phyloP scores from a whole-genome alignment of 2,888 invertebrate species.

The Nasonovia ribisnigri region DNA sequence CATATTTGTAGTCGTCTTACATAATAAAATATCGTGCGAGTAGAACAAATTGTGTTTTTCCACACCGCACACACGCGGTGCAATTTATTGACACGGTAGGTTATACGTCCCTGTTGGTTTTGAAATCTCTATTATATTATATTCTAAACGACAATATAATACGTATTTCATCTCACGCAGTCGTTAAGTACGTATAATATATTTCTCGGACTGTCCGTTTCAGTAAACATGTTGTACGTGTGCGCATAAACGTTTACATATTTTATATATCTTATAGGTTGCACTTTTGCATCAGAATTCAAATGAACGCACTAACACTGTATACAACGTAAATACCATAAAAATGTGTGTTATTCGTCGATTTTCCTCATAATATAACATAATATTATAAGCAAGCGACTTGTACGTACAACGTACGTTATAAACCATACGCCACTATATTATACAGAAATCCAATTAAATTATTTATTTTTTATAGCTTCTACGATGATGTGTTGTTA shows the following conservation, averaged over 20 bases:
- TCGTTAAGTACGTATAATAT: background rate
- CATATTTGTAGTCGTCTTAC: background rate
- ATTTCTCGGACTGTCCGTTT: background rate
- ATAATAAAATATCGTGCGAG: slow-evolving; percentile 20
- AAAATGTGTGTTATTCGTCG: slow-evolving; percentile 7
- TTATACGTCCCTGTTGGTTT: background rate
- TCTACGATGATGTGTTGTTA: background rate
- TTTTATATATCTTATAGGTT: background rate
- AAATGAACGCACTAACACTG: background rate
- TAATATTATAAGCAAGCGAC: no score
- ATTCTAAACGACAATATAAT: background rate
- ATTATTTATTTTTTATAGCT: slow-evolving; percentile 4
- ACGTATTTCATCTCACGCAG: background rate
- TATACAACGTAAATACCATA: background rate
- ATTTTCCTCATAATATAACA: background rate
- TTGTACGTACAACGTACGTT: background rate
- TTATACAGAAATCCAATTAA: background rate
- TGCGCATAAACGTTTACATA: background rate
- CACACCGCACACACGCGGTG: slow-evolving; percentile 19
- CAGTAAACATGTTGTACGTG: background rate
- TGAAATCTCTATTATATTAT: slow-evolving; percentile 28
- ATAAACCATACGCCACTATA: background rate
- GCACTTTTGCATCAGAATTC: slow-evolving; percentile 2
- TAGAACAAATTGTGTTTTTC: slow-evolving; percentile 47
- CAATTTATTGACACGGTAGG: slow-evolving; percentile 17